phyloP scores from a whole-genome alignment of 2,888 invertebrate genomes.

The Aproaerema taeniolella region DNA sequence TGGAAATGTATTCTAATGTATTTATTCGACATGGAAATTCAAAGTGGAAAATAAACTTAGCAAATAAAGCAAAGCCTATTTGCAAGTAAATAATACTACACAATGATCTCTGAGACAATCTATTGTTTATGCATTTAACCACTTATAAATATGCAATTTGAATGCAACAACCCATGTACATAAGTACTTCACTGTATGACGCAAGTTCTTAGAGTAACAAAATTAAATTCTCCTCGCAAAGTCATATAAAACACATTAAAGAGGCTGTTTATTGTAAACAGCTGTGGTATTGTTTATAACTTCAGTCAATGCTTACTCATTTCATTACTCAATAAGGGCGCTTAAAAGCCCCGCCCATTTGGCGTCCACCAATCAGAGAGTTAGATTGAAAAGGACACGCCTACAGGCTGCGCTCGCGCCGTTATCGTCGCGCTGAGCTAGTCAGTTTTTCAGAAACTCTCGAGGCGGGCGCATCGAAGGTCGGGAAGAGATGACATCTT shows the following conservation, averaged over 20 bases:
- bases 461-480: conserved; percentile 29
- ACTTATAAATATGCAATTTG: no score
- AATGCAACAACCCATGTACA: background rate
- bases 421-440: conserved; percentile 33
- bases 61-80: no score
- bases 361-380: conserved; percentile 43
- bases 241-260: conserved; percentile 72
- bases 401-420: conserved; percentile 54
- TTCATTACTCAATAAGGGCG: conserved; percentile 53
- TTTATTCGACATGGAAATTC: no score
- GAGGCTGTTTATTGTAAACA: conserved; percentile 70
- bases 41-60: no score
- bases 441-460: conserved; percentile 61
- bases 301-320: conserved; percentile 64
- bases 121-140: no score
- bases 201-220: conserved; percentile 54
- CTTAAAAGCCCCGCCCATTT: conserved; percentile 44
- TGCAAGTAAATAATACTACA: no score
- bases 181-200: conserved; percentile 38
- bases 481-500: conserved; percentile 58
- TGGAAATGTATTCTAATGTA: no score
- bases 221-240: conserved; percentile 60
- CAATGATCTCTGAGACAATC: no score
- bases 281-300: conserved; percentile 59
- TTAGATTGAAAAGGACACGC: conserved; percentile 46